phyloP scores from a whole-genome alignment of 1,140 invertebrate genomes.

The Leptinotarsa lineolata region DNA sequence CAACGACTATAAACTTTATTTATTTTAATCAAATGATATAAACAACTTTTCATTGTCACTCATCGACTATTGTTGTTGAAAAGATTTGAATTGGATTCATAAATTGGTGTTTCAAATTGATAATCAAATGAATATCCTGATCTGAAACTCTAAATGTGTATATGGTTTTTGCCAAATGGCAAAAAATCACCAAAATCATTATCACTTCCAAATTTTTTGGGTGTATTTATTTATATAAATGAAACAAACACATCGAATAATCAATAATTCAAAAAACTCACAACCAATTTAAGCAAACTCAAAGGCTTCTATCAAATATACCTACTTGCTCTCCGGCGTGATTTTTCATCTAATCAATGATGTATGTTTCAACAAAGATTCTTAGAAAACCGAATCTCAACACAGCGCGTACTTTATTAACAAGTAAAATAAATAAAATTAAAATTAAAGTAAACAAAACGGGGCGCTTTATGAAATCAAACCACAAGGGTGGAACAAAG shows the following conservation, averaged over 20 bases:
- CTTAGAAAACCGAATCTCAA: not conserved
- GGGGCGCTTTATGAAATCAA: constrained; percentile 29
- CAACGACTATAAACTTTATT: too few relatives aligned
- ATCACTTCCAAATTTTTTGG: too few relatives aligned
- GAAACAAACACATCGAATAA: not conserved
- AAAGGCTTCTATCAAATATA: not conserved
- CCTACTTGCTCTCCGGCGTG: not conserved
- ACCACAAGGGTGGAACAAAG: constrained; percentile 23
- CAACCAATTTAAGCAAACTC: not conserved
- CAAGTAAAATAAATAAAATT: constrained; percentile 33
- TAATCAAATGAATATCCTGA: too few relatives aligned
- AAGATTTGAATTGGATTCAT: too few relatives aligned
- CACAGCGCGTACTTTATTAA: constrained; percentile 11
- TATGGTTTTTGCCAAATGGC: too few relatives aligned
- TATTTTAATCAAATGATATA: too few relatives aligned
- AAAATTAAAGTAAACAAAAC: constrained; percentile 33
- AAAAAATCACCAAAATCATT: too few relatives aligned
- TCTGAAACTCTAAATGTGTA: too few relatives aligned
- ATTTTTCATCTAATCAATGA: not conserved
- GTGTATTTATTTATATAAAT: not conserved
- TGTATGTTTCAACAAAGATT: not conserved
- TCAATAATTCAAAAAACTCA: not conserved
- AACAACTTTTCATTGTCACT: too few relatives aligned
- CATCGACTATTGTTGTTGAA: too few relatives aligned
- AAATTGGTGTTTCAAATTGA: too few relatives aligned